These are phyloP conservation scores for Araneus ventricosus DNA, from an alignment of 1,140 invertebrate genomes.

Conservation along the genomic window DNA sequence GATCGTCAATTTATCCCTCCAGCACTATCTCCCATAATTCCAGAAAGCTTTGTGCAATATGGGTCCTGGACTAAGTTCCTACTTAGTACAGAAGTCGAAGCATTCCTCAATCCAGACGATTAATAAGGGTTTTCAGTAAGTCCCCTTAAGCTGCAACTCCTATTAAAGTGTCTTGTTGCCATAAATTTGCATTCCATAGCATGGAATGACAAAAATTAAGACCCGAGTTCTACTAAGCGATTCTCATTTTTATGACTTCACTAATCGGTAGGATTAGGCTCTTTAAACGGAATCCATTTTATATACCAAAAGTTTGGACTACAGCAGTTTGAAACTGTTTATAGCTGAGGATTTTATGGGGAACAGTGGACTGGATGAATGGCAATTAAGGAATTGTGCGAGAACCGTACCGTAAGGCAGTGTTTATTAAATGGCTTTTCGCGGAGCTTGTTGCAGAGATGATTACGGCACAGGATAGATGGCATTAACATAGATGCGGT, in stretches of 20 bases:
- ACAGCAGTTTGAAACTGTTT: neutral
- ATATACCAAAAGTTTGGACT: no score
- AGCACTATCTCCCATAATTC: neutral
- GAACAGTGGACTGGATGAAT: neutral
- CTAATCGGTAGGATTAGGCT: neutral
- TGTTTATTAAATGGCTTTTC: no score
- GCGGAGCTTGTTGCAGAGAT: no score
- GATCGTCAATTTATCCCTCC: neutral
- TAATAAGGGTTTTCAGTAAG: neutral
- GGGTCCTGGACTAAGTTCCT: neutral
- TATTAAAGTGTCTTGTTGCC: neutral
- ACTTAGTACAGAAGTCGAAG: neutral
- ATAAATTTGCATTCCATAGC: neutral
- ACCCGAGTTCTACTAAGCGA: neutral
- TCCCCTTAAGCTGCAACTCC: neutral
- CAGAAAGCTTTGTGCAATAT: neutral
- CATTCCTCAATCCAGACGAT: neutral
- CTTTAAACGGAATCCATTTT: neutral
- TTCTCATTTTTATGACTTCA: neutral
- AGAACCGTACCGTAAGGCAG: no score
- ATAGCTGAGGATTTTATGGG: neutral
- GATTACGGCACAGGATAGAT: neutral
- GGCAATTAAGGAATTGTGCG: no score
- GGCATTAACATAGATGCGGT: neutral
- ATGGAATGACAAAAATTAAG: neutral